Evolutionary conservation across 2,113 vertebrate species (phyloP), one percentile per base, ranked within the genome.

Genomic region (Crocuta crocuta): DNA sequence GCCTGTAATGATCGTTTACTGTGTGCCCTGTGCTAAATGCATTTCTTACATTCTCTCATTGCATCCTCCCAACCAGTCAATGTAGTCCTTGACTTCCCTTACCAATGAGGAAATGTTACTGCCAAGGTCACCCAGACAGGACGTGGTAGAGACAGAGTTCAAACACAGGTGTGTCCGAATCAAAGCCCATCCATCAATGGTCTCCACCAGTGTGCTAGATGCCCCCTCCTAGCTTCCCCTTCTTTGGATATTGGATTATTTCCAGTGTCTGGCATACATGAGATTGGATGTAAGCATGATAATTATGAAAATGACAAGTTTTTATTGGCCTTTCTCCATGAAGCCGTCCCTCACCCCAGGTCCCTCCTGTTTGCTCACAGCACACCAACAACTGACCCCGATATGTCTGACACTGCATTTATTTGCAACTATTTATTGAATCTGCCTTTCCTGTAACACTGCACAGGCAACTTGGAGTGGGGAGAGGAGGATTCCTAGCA

Each of bases 251-350:
- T 21, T 85, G 61, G 24, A 9, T 45, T 78, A 24, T 74, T 79
- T 80, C 66, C 78, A 70, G 45, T 24, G 3, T 45, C 91, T 73
- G 16, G 53, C 50, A 73, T 21, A 33, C 10, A 26, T 43, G 35
- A 13, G 48, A 86, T 50, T 92, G 78, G 45, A 85, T 66, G 86
- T 43, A 83, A 93, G 35, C 76, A 71, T 71, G 28, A 53, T 35
- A 7, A 78, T 48, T 33, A 61, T 70, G 13, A 39, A 71, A 87
- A 45, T 61, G 53, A 81, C 79, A 21, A 53, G 33, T 45, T 74
- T 43, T 45, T 78, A 48, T 65, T 63, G 63, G 16, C n/a, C 7
- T 7, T 92, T 39, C 43, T 74, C 70, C 7, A 19, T 1, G 21
- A 85, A 94, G 28, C 43, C 11, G 5, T 45, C 43, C 15, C 39